Evolutionary conservation across 2,113 vertebrate genomes (phyloP), one percentile per base, ranked within the genome.

Genomic region (Clarias magur): DNA sequence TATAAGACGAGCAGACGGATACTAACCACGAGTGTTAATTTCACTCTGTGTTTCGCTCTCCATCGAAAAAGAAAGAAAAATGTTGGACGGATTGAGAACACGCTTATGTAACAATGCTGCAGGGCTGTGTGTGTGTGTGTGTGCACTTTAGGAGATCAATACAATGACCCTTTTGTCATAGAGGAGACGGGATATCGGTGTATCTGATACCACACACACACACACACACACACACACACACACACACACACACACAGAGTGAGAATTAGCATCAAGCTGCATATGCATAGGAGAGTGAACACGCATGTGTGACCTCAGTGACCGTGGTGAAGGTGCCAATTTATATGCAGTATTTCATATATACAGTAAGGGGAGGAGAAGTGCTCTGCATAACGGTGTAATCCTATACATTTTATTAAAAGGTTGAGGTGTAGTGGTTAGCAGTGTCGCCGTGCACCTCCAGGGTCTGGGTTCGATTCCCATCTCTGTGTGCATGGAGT

Each of bases 171-270:
- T 48, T 4, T 75, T 25, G 48, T 72, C 68, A 72, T 38, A 38
- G 68, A 38, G 34, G 11, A 75, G 38, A 8, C 48, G 8, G 21
- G 38, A 75, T 75, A 75, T 75, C 17, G 10, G 34, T 75, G 72
- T 75, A 75, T 75, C 72, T 25, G 72, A 75, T 25, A 75, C 72
- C 21, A 25, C 42, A 54, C 73, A 76, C 73, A 76, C 73, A 25
- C 19, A 76, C 73, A 53, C 73, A 48, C 48, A 8, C 42, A 42
- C 19, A 76, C 73, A 53, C 73, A 48, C 21, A 25, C 42, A 54
- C 73, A 76, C 73, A 76, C 73, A 25, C 19, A 76, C 73, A 53
- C 73, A 48, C 48, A 8, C 42, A 42, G 42, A 42, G 48, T 48
- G 48, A 48, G 48, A 48, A 48, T 48, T 16, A 59, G 57, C 59